Percentiles rank a stretch among this genome's conserved stretches.
Evolutionary conservation across 2,797 vertebrate genomes (phyloP).

Genomic region (Sternarchorhynchus goeldii): DNA sequence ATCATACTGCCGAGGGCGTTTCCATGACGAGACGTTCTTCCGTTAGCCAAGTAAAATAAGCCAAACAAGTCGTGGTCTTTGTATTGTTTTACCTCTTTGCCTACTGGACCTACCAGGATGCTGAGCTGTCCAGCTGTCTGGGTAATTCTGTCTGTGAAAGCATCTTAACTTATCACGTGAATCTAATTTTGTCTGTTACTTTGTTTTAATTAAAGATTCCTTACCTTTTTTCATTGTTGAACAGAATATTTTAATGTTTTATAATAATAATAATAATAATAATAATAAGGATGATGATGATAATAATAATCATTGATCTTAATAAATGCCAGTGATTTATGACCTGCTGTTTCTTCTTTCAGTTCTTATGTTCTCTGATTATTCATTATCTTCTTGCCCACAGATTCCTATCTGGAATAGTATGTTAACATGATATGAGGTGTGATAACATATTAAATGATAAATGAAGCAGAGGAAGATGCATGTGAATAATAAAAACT

Average conservation of each 20-base stretch:
- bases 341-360: neutral
- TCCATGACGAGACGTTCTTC: too few species aligned
- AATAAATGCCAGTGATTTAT: conserved; percentile 12
- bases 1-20: neutral
- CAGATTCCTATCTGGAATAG: too few species aligned
- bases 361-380: too few species aligned
- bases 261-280: neutral
- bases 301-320: neutral
- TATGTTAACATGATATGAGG: too few species aligned
- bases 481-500: too few species aligned
- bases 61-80: neutral
- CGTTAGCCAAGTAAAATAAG: neutral
- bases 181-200: neutral
- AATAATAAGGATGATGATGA: too few species aligned
- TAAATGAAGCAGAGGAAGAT: too few species aligned
- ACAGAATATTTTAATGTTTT: neutral
- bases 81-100: neutral
- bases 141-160: neutral
- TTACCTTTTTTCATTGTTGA: neutral
- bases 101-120: neutral
- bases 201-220: conserved; percentile 18
- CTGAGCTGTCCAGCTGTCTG: neutral
- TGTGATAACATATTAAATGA: too few species aligned
- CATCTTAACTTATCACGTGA: neutral
- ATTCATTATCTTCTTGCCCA: too few species aligned